Base-by-base conservation (phyloP, 2,797 vertebrate genomes). In the Momotus momota region DNA sequence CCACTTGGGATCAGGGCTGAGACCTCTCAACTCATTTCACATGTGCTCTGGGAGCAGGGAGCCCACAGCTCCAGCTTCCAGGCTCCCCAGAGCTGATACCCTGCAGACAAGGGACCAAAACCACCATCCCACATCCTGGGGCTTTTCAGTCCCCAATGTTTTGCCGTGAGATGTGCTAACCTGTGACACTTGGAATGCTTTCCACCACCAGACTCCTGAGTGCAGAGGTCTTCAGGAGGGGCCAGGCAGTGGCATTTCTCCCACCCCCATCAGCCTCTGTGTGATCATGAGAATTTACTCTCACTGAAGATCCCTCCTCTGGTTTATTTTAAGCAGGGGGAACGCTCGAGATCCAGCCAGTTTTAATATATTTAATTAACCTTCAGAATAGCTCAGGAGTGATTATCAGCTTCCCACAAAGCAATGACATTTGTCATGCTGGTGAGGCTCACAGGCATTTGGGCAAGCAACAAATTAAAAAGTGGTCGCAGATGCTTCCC, bases 1-100 rank as follows among this genome's bases (percentile, higher is more conserved):
- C 18, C 67, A 6, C 2, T 3, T 8, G 5, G 64, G 62, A 4
- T 33, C 18, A 1, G 49, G 31, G 35, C 52, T 51, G 92, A 65
- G 86, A 78, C 41, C 69, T 81, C 65, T 71, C 33, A 13, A 1
- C 78, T 87, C 27, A 0, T 73, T 71, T 22, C 75, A 29, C 35
- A 2, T 2, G 35, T 60, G 60, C 33, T 75, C 25, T 2, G 0
- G 66, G 35, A 80, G 23, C 58, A 33, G 21, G 0, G 0, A 58
- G 71, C 21, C 15, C 41, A 3, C 12, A 18, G 49, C 62, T 8
- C 27, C 0, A 6, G 25, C 21, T 35, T 33, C 5, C 46, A 52
- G 31, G n/a, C 27, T 11, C 29, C 22, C 27, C 27, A 0, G 0
- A 6, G 23, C 57, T 5, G 0, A 3, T 1, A 7, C 3, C 33